phyloP scores from a whole-genome alignment of 2,797 vertebrate species.

The Diglossa cyanea region DNA sequence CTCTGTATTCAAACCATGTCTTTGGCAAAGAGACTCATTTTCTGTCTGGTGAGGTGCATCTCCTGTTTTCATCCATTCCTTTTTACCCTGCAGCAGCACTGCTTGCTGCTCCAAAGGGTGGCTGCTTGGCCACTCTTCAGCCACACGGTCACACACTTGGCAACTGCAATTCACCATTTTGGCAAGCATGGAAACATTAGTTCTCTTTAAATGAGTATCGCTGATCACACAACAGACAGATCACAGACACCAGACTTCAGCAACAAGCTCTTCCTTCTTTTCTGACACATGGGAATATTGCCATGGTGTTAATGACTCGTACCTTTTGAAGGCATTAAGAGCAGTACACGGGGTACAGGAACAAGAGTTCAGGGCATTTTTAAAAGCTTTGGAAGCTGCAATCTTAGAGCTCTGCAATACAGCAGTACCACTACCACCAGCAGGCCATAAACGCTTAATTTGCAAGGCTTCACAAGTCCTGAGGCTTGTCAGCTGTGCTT shows the following conservation, averaged over 20 bases:
- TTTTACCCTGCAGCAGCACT: background rate
- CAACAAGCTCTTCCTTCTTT: background rate
- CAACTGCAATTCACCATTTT: background rate
- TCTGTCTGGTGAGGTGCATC: background rate
- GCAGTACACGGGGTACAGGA: background rate
- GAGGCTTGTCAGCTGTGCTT: background rate
- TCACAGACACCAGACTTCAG: background rate
- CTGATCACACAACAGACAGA: background rate
- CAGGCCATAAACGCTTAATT: background rate
- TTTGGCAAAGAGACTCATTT: background rate
- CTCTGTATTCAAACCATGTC: background rate
- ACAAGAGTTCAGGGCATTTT: background rate
- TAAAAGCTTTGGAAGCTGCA: background rate
- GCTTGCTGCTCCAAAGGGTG: background rate
- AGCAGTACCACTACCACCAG: background rate
- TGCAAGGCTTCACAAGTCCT: background rate
- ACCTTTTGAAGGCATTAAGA: background rate
- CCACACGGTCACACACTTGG: accelerated
- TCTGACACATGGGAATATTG: background rate
- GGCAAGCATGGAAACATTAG: background rate
- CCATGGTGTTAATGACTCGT: background rate
- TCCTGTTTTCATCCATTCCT: background rate
- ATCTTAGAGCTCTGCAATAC: background rate
- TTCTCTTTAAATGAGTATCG: background rate
- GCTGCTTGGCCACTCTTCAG: background rate